phyloP scores from a whole-genome alignment of 2,113 vertebrate genomes.

The Charadrius vociferus region DNA sequence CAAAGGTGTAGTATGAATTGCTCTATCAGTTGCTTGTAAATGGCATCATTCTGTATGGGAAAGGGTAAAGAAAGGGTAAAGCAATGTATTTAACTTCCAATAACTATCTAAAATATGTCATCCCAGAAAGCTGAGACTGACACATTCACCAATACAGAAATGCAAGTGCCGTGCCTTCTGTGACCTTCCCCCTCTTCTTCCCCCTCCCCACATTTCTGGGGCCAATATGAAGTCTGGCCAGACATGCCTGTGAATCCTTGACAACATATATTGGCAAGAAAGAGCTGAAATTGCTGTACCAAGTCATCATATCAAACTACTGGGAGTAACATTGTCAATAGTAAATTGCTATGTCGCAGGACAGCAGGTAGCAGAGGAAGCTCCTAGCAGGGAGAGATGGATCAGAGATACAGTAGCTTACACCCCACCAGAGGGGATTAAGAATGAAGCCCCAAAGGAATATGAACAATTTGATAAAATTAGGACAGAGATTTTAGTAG shows the following conservation, averaged over 20 bases:
- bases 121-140: background rate
- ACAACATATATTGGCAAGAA: background rate
- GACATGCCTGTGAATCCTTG: background rate
- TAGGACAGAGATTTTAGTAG: background rate
- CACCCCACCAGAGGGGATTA: background rate
- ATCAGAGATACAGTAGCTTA: background rate
- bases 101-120: background rate
- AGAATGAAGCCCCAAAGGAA: conserved; percentile 12
- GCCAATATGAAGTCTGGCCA: background rate
- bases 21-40: conserved; percentile 50
- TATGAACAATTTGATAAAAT: conserved; percentile 18
- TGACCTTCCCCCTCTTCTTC: background rate
- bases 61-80: conserved; percentile 55
- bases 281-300: background rate
- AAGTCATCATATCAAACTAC: background rate
- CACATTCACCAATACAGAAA: background rate
- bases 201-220: background rate
- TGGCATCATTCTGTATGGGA: background rate
- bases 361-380: conserved; percentile 20
- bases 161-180: background rate
- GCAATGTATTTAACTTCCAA: conserved; percentile 39
- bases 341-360: conserved; percentile 6
- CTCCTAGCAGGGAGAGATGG: background rate
- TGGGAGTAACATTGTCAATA: background rate
- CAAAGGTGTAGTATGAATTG: conserved; percentile 15